Base-by-base conservation (phyloP, 2,113 vertebrate species). In the Saguinus midas region DNA sequence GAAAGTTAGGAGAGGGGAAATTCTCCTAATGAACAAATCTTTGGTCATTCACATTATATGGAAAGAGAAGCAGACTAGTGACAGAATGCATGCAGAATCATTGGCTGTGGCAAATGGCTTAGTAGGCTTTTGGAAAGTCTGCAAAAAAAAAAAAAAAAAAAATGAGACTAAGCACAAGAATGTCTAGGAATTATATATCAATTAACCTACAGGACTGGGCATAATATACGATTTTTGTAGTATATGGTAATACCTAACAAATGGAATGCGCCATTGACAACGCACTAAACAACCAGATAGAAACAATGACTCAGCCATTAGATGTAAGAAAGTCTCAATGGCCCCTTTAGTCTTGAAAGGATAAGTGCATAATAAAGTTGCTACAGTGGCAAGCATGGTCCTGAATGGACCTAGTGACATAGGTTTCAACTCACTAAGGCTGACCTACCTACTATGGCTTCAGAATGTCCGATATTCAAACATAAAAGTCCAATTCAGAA, bases 361-460 rank as follows among this genome's bases (percentile, higher is more conserved):
- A 61, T 61, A 43, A 16, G 2, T 17, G 10, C 6, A 18, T 61
- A 50, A 52, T 87, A 11, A 11, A 68, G 2, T 12, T 48, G 5
- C 3, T 11, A 58, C 14, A n/a, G 23, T 58, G 40, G 21, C 37
- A 58, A 45, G 57, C 7, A 29, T 14, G 16, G 3, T 43, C 1
- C 32, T n/a, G 12, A 61, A 12, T 29, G 61, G 14, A 1, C 0
- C 23, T 58, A 45, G 40, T 17, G 2, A 37, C 37, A 32, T 29
- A 72, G 23, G 4, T 6, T 85, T 35, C 4, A 72, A 58, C 21
- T 73, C 37, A 52, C 6, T 12, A 80, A 85, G 29, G 1, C 8
- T 52, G 29, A 45, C 21, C 48, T 40, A 50, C 10, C 27, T 79
- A 2, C 21, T 35, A 18, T 27, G 0, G 0, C 20, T 85, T 12